Percentiles rank a stretch among this genome's conserved stretches.
These are phyloP conservation scores for Phragmatobia fuliginosa DNA, from an alignment of 2,888 invertebrate species.

Conservation along the genomic window DNA sequence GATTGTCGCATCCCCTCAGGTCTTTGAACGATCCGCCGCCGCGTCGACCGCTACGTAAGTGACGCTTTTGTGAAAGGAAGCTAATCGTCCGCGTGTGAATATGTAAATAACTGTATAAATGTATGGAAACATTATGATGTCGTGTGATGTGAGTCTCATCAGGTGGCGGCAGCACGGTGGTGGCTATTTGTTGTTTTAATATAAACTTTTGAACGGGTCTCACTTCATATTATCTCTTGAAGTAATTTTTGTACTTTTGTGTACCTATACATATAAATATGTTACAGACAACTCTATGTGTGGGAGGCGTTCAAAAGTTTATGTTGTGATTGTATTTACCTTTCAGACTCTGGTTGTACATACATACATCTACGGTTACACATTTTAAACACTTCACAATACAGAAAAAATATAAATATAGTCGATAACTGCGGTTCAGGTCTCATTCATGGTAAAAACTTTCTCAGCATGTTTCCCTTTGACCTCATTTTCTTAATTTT, in stretches of 20 bases:
- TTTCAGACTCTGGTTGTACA: conserved; percentile 11
- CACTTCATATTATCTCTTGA: not conserved
- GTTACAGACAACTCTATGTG: too few species aligned
- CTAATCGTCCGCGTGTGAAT: conserved; percentile 67
- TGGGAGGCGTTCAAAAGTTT: conserved; percentile 13
- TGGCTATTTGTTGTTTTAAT: conserved; percentile 37
- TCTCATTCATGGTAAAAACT: not conserved
- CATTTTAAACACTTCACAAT: not conserved
- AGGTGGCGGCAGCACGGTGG: conserved; percentile 53
- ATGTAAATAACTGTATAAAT: conserved; percentile 76
- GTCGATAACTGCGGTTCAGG: conserved; percentile 7
- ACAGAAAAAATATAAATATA: not conserved
- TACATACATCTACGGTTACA: not conserved
- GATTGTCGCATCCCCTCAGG: conserved; percentile 78
- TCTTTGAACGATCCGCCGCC: conserved; percentile 75
- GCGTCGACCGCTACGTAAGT: conserved; percentile 81
- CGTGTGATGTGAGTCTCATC: conserved; percentile 52
- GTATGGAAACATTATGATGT: conserved; percentile 61
- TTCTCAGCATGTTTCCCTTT: conserved; percentile 1
- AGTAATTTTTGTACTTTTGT: too few species aligned
- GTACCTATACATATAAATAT: not conserved
- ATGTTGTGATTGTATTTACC: conserved; percentile 1
- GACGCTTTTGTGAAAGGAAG: conserved; percentile 66
- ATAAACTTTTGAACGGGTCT: conserved; percentile 37
- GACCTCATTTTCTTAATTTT: conserved; percentile 6